phyloP scores from a whole-genome alignment of 2,113 vertebrate genomes.

The Chamaea fasciata region DNA sequence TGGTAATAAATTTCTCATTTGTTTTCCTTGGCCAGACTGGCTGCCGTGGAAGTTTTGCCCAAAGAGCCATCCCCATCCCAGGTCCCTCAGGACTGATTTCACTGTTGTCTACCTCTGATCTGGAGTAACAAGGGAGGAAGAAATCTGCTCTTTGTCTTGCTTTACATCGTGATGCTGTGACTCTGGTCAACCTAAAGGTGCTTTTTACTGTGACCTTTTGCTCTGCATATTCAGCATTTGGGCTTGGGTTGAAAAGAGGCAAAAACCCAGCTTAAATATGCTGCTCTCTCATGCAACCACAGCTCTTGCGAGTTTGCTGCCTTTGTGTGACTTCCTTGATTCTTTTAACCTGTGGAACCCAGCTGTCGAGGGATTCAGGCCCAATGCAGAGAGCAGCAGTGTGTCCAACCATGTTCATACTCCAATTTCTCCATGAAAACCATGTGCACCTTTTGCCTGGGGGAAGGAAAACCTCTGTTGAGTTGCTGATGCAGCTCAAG shows the following conservation, averaged over 20 bases:
- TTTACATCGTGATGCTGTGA: accelerated
- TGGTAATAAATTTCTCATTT: neutral
- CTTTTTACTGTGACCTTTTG: neutral
- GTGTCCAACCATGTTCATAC: neutral
- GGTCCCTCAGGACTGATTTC: neutral
- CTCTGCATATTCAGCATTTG: neutral
- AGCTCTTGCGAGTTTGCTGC: neutral
- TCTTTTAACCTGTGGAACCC: neutral
- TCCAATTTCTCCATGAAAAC: neutral
- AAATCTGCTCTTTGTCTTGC: neutral
- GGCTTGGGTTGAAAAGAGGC: neutral
- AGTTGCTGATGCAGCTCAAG: neutral
- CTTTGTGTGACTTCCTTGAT: neutral
- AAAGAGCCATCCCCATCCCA: neutral
- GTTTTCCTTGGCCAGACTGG: neutral
- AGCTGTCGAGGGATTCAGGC: neutral
- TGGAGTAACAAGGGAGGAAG: neutral
- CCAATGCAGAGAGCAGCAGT: neutral
- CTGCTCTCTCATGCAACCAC: neutral
- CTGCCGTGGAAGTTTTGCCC: neutral
- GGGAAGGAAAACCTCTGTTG: neutral
- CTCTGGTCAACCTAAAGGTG: neutral
- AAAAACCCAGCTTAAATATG: neutral
- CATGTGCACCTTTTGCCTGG: neutral
- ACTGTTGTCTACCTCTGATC: neutral